Evolutionary conservation across 2,113 vertebrate genomes (phyloP).

Genomic region (Ondatra zibethicus): DNA sequence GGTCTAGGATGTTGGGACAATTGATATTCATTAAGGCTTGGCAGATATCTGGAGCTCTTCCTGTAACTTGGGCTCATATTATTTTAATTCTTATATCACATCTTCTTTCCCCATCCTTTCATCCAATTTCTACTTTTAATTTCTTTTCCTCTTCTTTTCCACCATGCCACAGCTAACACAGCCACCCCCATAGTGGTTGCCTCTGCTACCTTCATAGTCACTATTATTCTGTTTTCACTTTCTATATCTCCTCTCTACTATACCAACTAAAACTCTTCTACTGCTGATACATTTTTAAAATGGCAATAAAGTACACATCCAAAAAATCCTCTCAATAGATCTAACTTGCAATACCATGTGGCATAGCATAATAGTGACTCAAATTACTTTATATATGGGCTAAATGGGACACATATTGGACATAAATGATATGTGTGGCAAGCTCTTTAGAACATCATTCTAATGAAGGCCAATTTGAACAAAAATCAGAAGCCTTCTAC

Average conservation of each 20-base stretch:
- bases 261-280: neutral
- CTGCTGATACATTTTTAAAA: neutral
- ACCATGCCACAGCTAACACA: neutral
- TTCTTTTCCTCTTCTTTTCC: neutral
- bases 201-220: neutral
- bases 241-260: neutral
- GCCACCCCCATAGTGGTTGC: too few species aligned
- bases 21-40: neutral
- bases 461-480: neutral
- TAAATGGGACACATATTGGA: neutral
- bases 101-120: neutral
- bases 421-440: neutral
- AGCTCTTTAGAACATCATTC: neutral
- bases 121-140: neutral
- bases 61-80: neutral
- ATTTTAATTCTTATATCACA: neutral
- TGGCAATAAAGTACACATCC: neutral
- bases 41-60: neutral
- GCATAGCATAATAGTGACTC: neutral
- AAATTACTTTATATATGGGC: neutral
- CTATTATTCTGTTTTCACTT: neutral
- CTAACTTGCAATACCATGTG: neutral
- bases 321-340: neutral
- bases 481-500: neutral
- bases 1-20: neutral